Conservation (phyloP, 2,888 invertebrate genomes). For the Thymelicus acteon region DNA sequence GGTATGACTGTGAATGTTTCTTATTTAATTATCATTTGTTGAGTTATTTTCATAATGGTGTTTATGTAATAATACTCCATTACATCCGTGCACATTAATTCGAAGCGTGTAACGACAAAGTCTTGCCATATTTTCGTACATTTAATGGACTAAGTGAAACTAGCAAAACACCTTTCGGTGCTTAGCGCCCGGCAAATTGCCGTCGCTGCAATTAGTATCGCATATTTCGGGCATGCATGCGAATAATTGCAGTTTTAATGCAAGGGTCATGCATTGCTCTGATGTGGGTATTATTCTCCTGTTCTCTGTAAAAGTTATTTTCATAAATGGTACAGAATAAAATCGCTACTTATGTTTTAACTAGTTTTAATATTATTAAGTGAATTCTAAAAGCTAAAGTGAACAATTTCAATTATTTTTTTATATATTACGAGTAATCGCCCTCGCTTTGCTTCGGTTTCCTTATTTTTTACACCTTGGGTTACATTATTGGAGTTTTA, state of each 20-base stretch:
- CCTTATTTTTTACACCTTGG: no score
- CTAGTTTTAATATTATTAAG: neutral
- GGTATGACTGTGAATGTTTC: no score
- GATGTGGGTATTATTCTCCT: neutral
- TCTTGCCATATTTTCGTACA: neutral
- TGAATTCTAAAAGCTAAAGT: neutral
- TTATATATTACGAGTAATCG: no score
- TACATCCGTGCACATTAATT: neutral
- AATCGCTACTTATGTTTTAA: neutral
- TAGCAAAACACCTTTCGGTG: neutral
- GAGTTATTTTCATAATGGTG: no score
- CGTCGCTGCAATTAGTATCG: slow-evolving; percentile 12
- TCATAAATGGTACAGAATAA: neutral
- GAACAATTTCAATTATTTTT: neutral
- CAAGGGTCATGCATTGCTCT: neutral
- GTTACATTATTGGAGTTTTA: no score
- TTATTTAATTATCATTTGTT: no score
- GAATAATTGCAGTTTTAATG: slow-evolving; percentile 3
- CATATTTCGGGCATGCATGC: slow-evolving; percentile 24
- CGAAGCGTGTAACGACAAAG: neutral
- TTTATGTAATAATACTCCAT: neutral
- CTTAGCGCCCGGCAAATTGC: slow-evolving; percentile 7
- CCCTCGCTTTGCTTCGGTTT: no score
- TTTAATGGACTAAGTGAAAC: slow-evolving; percentile 10
- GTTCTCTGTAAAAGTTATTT: neutral